Conservation (phyloP, 2,888 invertebrate genomes). For the Phragmatobia fuliginosa region DNA sequence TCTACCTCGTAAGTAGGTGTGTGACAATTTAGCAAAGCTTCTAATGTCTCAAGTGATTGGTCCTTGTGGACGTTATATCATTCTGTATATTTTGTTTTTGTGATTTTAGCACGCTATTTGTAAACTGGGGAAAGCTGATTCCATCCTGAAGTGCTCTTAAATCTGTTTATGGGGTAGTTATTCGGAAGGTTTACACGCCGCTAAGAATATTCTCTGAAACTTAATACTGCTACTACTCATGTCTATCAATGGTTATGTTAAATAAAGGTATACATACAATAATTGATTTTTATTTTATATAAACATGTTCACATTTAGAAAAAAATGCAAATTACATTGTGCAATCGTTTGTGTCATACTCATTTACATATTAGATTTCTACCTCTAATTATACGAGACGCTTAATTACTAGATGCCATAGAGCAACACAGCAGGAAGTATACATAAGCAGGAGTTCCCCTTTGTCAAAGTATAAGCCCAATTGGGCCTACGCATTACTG, state of each 20-base stretch:
- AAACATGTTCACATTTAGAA: background rate
- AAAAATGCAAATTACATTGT: background rate
- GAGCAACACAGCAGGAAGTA: too few species aligned
- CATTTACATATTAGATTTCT: too few species aligned
- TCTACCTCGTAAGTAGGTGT: background rate
- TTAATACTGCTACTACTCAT: constrained; percentile 66
- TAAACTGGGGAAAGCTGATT: constrained; percentile 80
- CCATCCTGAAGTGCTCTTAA: constrained; percentile 87
- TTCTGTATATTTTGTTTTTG: constrained; percentile 65
- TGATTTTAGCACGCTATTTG: constrained; percentile 69
- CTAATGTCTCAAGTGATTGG: constrained; percentile 11
- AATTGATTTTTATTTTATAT: constrained; percentile 25
- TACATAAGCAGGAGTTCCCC: too few species aligned
- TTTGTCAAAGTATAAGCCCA: too few species aligned
- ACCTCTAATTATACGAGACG: background rate
- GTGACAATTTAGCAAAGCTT: background rate
- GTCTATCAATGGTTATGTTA: constrained; percentile 79
- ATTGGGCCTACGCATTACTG: too few species aligned
- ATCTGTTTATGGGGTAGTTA: constrained; percentile 73
- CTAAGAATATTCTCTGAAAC: constrained; percentile 58
- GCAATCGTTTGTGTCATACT: too few species aligned
- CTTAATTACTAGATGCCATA: background rate
- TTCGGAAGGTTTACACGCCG: constrained; percentile 64
- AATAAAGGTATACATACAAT: constrained; percentile 65
- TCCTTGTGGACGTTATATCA: constrained; percentile 63